These are phyloP conservation scores for Noctua comes DNA, from an alignment of 2,888 invertebrate species.

Conservation along the genomic window DNA sequence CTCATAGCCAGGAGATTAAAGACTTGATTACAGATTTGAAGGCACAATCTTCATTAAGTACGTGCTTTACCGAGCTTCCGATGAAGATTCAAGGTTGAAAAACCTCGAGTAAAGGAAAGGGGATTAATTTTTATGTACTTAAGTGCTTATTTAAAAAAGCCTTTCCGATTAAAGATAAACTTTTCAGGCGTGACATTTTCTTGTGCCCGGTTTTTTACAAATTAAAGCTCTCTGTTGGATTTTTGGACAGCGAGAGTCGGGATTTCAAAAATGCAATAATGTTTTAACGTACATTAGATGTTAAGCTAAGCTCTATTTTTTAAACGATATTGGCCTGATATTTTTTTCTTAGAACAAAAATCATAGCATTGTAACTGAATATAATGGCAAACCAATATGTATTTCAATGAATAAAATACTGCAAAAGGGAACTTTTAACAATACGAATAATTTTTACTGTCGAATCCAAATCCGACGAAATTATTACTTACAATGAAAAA, in stretches of 20 bases:
- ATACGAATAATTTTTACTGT: neutral
- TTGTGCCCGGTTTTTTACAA: neutral
- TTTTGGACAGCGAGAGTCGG: neutral
- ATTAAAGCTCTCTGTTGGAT: neutral
- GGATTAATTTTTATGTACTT: slow-evolving; percentile 38
- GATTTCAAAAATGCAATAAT: neutral
- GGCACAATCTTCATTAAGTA: slow-evolving; percentile 60
- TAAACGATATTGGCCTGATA: neutral
- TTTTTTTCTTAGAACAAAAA: neutral
- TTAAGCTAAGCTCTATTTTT: neutral
- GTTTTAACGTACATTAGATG: neutral
- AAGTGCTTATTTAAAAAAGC: slow-evolving; percentile 29
- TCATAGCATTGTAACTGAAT: too few species aligned
- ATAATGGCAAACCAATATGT: neutral
- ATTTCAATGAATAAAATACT: neutral
- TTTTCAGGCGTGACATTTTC: slow-evolving; percentile 1
- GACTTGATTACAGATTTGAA: slow-evolving; percentile 54
- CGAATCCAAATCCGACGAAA: neutral
- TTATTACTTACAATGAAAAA: neutral
- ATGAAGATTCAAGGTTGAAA: slow-evolving; percentile 49
- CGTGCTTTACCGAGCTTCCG: slow-evolving; percentile 39
- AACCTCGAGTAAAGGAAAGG: slow-evolving; percentile 29
- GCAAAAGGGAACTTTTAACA: neutral
- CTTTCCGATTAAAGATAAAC: slow-evolving; percentile 29
- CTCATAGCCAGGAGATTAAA: slow-evolving; percentile 51